Evolutionary conservation across 92 coral and sea anemone species (phyloP).

Genomic region (Siderastrea radians): DNA sequence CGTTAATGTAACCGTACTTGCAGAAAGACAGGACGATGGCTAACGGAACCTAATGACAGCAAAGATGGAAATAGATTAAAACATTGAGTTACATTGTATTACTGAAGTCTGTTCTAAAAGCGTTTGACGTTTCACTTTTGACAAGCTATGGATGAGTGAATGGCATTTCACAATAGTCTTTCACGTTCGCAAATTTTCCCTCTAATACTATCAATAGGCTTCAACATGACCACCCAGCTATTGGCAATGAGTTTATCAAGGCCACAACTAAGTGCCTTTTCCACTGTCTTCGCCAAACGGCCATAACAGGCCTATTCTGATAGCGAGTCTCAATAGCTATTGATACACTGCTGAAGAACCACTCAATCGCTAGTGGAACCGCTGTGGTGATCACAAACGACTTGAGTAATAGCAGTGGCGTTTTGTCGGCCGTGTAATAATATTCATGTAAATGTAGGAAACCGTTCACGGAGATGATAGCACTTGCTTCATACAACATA

Average conservation of each 20-base stretch:
- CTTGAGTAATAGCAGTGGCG: not conserved
- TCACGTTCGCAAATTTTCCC: not conserved
- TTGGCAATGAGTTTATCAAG: conserved; percentile 3
- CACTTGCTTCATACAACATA: conserved; percentile 16
- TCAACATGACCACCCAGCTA: not conserved
- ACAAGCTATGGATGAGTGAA: not conserved
- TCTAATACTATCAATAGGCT: conserved; percentile 4
- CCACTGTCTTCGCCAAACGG: conserved; percentile 29
- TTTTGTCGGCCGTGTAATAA: not conserved
- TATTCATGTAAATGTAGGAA: conserved; percentile 12
- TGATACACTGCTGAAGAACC: conserved; percentile 22
- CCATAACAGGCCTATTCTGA: conserved; percentile 34
- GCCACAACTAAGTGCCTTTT: conserved; percentile 8
- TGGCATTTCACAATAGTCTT: conserved; percentile 9
- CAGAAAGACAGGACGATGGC: too few species aligned
- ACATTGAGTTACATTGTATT: too few species aligned
- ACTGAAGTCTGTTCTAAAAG: too few species aligned
- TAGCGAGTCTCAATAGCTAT: conserved; percentile 31
- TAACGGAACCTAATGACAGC: too few species aligned
- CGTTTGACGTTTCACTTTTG: too few species aligned
- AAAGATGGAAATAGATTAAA: too few species aligned
- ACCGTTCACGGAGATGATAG: conserved; percentile 21
- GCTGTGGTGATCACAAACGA: conserved; percentile 16
- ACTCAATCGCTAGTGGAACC: conserved; percentile 23
- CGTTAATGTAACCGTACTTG: too few species aligned